These are phyloP conservation scores for Chrysemys picta DNA, from an alignment of 2,113 vertebrate genomes.

Conservation along the genomic window DNA sequence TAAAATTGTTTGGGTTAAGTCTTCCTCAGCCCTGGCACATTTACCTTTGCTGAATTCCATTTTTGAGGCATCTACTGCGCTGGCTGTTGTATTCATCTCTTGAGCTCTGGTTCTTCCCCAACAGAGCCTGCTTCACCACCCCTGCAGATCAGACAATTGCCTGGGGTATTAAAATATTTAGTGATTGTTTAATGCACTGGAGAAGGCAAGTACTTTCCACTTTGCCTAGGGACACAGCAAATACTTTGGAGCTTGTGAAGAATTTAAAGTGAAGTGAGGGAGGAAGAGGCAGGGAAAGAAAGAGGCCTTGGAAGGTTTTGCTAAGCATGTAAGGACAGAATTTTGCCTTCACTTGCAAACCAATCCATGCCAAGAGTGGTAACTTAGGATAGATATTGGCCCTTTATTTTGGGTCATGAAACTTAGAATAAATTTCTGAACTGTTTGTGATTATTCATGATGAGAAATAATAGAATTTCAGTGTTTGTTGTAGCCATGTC, in stretches of 20 bases:
- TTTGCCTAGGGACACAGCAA: not conserved
- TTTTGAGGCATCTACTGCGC: not conserved
- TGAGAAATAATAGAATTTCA: not conserved
- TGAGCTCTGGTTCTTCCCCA: not conserved
- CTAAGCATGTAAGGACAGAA: not conserved
- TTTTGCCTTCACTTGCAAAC: not conserved
- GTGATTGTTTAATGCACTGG: not conserved
- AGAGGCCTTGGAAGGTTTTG: slow-evolving; percentile 8
- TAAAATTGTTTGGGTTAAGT: not conserved
- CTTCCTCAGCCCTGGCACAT: not conserved
- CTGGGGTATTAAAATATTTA: not conserved
- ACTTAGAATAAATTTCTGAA: not conserved
- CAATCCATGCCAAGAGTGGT: not conserved
- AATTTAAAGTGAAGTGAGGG: not conserved
- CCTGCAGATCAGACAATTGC: not conserved
- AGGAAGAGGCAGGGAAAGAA: not conserved
- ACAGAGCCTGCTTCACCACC: not conserved
- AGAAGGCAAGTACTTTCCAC: not conserved
- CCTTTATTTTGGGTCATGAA: not conserved
- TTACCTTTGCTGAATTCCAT: not conserved
- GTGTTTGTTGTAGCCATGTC: not conserved
- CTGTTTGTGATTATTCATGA: not conserved
- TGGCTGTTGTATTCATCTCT: not conserved
- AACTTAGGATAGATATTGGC: not conserved
- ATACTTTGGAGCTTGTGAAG: not conserved